Evolutionary conservation across 1,140 invertebrate genomes (phyloP), one percentile per base, ranked within the genome.

Genomic region (Ptiloglossa arizonensis): DNA sequence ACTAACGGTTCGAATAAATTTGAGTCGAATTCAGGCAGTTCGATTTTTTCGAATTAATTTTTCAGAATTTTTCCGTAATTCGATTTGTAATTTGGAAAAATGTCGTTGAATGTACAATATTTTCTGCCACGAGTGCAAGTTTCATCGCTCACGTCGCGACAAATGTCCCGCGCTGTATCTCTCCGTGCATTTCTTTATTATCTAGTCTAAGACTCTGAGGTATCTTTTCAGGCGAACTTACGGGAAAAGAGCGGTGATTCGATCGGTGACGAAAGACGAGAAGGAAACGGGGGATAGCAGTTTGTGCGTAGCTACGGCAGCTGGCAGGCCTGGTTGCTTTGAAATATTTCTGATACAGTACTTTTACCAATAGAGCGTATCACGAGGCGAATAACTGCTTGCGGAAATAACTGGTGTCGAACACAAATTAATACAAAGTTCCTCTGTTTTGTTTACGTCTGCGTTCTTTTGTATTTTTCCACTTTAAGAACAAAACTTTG

Each of bases 131-230:
- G 2, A 52, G 22, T 19, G 29, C n/a, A n/a, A n/a, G n/a, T 9
- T 76, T 57, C 73, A 41, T 48, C 48, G 54, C 66, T 69, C 48
- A 44, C 38, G 63, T 24, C 32, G 46, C 46, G 41, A 44, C 17
- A 35, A 72, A 29, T 48, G 29, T 44, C 29, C 57, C 38, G 41
- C 64, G 57, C 56, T 72, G 27, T 48, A 27, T 71, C 35, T 69
- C 35, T 60, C 35, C 32, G 46, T 54, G 52, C 52, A 72, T 71
- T 69, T 59, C 63, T 70, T 74, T 44, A 74, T 59, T 50, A 64
- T 79, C 77, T 79, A 79, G 71, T 79, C 77, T 75, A 67, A 80
- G 32, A 15, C 29, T 48, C 62, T 59, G 57, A 38, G n/a, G 44
- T n/a, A 24, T 44, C 52, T 63, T 27, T 79, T 77, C 66, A 57